Evolutionary conservation across 2,113 vertebrate species (phyloP).

Genomic region (Dunckerocampus dactyliophorus): DNA sequence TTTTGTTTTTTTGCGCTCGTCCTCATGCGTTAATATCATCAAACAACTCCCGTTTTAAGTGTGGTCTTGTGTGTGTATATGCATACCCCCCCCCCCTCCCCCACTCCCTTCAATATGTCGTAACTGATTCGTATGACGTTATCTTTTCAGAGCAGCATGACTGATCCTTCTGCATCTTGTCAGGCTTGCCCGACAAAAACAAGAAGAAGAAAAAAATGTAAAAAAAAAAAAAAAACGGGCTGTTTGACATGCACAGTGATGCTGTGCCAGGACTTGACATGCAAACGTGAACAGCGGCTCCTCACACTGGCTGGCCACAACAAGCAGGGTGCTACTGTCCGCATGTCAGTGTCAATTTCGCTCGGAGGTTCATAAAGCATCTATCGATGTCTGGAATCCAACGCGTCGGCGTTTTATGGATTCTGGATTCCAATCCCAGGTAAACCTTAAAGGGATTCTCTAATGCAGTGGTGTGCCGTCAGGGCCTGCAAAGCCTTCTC

Average conservation of each 20-base stretch:
- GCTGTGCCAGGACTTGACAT: conserved; percentile 45
- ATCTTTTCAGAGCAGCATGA: conserved; percentile 56
- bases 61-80: conserved; percentile 24
- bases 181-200: conserved; percentile 28
- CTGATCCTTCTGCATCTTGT: conserved; percentile 66
- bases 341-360: neutral
- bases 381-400: too few species aligned
- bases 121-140: conserved; percentile 59
- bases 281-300: conserved; percentile 26
- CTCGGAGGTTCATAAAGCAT: too few species aligned
- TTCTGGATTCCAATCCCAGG: too few species aligned
- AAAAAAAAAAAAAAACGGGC: conserved; percentile 14
- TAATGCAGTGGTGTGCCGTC: too few species aligned
- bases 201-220: neutral
- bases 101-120: conserved; percentile 40
- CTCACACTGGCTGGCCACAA: conserved; percentile 32
- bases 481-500: too few species aligned
- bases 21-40: conserved; percentile 60
- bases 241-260: conserved; percentile 50
- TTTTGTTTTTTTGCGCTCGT: conserved; percentile 34
- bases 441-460: too few species aligned
- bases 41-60: conserved; percentile 43
- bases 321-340: conserved; percentile 6
- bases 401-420: too few species aligned
- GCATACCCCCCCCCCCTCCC: neutral